Evolutionary conservation across 2,113 vertebrate genomes (phyloP).

Genomic region (Candoia aspera): DNA sequence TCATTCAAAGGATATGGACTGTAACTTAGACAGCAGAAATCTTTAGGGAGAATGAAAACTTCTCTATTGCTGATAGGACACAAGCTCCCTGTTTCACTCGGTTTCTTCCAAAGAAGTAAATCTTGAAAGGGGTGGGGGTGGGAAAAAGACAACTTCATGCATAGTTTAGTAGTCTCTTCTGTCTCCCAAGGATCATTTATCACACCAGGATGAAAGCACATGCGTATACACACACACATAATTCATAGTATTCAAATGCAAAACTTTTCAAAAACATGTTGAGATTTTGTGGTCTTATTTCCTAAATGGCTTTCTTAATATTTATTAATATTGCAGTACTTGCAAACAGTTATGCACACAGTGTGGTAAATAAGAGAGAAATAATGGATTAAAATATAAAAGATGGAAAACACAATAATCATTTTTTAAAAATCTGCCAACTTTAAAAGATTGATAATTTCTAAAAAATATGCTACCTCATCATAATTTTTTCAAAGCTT

Average conservation of each 20-base stretch:
- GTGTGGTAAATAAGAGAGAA: neutral
- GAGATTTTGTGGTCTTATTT: neutral
- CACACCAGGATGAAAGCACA: neutral
- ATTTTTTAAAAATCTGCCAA: neutral
- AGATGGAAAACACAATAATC: neutral
- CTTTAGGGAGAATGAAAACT: neutral
- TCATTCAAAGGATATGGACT: neutral
- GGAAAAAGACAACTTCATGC: neutral
- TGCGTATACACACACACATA: neutral
- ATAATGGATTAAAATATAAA: neutral
- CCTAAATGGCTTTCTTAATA: neutral
- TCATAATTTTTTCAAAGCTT: neutral
- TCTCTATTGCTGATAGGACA: conserved; percentile 13
- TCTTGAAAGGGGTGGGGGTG: neutral
- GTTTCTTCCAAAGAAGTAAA: conserved; percentile 14
- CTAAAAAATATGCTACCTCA: neutral
- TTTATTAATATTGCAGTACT: neutral
- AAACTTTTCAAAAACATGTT: neutral
- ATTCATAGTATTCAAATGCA: neutral
- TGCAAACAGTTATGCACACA: neutral
- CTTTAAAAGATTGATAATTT: neutral
- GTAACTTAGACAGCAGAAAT: neutral
- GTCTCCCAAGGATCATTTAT: neutral
- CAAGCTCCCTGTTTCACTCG: neutral
- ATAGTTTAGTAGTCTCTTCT: neutral